Conservation (phyloP, 2,113 vertebrate species). For the Naja naja region DNA sequence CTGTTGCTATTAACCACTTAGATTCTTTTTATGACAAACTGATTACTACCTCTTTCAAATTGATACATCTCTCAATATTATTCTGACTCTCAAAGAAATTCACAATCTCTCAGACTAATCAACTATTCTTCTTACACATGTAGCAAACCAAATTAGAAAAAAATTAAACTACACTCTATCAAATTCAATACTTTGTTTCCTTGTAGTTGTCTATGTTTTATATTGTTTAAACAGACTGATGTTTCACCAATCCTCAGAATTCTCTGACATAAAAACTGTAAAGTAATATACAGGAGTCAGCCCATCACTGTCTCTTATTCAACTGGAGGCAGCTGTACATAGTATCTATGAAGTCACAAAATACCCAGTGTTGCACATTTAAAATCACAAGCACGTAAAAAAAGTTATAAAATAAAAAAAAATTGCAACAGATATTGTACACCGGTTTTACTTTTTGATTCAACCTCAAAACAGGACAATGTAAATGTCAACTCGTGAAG, state of each 20-base stretch:
- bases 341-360: slow-evolving; percentile 78
- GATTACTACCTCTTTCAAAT: neutral
- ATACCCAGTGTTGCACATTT: slow-evolving; percentile 84
- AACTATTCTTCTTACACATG: neutral
- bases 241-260: slow-evolving; percentile 78
- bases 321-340: slow-evolving; percentile 75
- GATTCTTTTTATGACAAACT: neutral
- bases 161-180: neutral
- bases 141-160: neutral
- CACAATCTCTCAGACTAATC: neutral
- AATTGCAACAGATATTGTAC: slow-evolving; percentile 94
- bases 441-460: slow-evolving; percentile 73
- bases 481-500: neutral
- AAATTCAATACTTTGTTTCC: neutral
- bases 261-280: slow-evolving; percentile 68
- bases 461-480: slow-evolving; percentile 55
- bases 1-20: neutral
- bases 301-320: slow-evolving; percentile 20
- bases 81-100: neutral
- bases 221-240: slow-evolving; percentile 86
- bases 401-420: slow-evolving; percentile 86
- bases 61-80: neutral
- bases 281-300: slow-evolving; percentile 64
- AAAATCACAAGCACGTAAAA: slow-evolving; percentile 91
- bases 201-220: slow-evolving; percentile 45